These are phyloP conservation scores for Hydriomena furcata DNA, from an alignment of 2,888 invertebrate genomes.

Conservation along the genomic window DNA sequence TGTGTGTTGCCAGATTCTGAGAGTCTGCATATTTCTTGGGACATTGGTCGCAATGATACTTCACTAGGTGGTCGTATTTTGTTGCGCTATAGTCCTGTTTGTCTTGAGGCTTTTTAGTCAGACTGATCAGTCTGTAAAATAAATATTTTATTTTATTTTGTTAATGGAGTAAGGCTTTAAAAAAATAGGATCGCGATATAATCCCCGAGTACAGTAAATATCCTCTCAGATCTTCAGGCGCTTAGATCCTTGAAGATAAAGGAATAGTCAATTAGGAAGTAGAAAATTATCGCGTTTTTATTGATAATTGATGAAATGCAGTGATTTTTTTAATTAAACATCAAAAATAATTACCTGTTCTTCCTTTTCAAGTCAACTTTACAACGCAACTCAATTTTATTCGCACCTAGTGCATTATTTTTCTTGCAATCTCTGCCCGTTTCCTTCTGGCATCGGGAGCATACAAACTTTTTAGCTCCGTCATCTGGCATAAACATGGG, in stretches of 20 bases:
- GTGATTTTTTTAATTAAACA: too few species aligned
- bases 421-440: constrained; percentile 1
- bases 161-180: neutral
- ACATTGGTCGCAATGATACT: constrained; percentile 7
- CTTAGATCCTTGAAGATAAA: too few species aligned
- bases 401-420: neutral
- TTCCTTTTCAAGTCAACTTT: constrained; percentile 8
- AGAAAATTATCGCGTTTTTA: too few species aligned
- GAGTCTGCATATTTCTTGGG: constrained; percentile 12
- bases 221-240: too few species aligned
- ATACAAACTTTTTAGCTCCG: constrained; percentile 5
- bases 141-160: neutral
- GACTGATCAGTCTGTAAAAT: constrained; percentile 4
- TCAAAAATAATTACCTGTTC: neutral
- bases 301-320: too few species aligned
- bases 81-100: constrained; percentile 5
- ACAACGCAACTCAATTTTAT: constrained; percentile 4
- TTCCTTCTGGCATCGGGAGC: constrained; percentile 12
- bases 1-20: constrained; percentile 10
- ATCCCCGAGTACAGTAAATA: too few species aligned
- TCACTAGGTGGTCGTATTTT: neutral
- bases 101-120: constrained; percentile 6
- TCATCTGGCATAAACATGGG: neutral
- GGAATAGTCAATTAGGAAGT: too few species aligned
- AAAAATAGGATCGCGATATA: too few species aligned